A percentile compares a stretch with the other conserved stretches of the same genome.
Evolutionary conservation across 2,113 vertebrate genomes (phyloP).

Genomic region (Paramisgurnus dabryanus): DNA sequence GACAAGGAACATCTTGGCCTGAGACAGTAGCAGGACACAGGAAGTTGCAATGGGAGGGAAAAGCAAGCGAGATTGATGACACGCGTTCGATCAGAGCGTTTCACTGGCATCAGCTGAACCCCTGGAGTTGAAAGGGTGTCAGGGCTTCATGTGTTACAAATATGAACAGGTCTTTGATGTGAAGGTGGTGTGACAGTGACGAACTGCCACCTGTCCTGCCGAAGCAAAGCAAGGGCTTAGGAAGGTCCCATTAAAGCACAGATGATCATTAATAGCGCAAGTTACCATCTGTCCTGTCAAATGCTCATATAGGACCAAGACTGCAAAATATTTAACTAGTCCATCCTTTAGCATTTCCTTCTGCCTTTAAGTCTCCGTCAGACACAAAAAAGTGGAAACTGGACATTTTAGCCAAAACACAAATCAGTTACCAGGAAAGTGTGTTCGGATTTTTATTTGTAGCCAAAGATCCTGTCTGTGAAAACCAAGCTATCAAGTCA

Average conservation of each 20-base stretch:
- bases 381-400: too few relatives aligned
- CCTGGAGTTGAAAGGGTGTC: slow-evolving; percentile 67
- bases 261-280: slow-evolving; percentile 66
- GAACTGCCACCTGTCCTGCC: slow-evolving; percentile 51
- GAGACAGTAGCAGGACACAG: slow-evolving; percentile 37
- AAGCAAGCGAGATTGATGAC: slow-evolving; percentile 54
- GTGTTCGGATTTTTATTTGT: too few relatives aligned
- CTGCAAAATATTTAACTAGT: background rate
- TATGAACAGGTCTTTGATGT: slow-evolving; percentile 63
- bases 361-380: background rate
- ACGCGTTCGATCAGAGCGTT: slow-evolving; percentile 50
- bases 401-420: too few relatives aligned
- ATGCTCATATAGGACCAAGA: slow-evolving; percentile 46
- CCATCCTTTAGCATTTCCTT: background rate
- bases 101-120: slow-evolving; percentile 56
- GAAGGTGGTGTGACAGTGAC: slow-evolving; percentile 60
- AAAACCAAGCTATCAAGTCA: too few relatives aligned
- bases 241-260: slow-evolving; percentile 65
- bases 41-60: slow-evolving; percentile 1
- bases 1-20: slow-evolving; percentile 55
- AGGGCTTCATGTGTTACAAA: slow-evolving; percentile 62
- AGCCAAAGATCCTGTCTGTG: too few relatives aligned
- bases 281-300: slow-evolving; percentile 67
- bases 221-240: slow-evolving; percentile 59
- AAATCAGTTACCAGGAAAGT: too few relatives aligned